phyloP scores from a whole-genome alignment of 2,888 invertebrate genomes.

The Phyto melanocephala region DNA sequence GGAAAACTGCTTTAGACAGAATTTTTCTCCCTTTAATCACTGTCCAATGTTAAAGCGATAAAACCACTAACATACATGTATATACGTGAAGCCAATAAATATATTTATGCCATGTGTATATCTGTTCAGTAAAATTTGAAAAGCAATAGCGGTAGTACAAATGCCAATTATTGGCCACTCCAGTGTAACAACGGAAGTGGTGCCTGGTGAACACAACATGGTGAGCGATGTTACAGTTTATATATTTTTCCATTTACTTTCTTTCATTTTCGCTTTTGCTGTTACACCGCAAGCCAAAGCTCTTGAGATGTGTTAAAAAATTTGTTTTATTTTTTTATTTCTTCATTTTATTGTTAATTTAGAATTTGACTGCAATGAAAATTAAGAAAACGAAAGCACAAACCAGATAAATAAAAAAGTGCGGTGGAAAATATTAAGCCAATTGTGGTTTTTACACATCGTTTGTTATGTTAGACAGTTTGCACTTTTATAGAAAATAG shows the following conservation, averaged over 20 bases:
- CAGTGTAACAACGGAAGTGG: slow-evolving; percentile 66
- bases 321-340: slow-evolving; percentile 1
- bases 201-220: slow-evolving; percentile 63
- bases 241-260: neutral
- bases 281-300: slow-evolving; percentile 48
- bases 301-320: slow-evolving; percentile 56
- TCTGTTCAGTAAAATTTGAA: neutral
- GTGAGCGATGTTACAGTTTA: slow-evolving; percentile 30
- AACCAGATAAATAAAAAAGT: slow-evolving; percentile 15
- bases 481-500: neutral
- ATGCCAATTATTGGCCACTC: slow-evolving; percentile 66
- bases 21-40: slow-evolving; percentile 3
- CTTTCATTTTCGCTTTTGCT: slow-evolving; percentile 36
- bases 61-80: slow-evolving; percentile 53
- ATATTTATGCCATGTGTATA: neutral
- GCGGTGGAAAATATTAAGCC: slow-evolving; percentile 59
- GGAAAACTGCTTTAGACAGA: too few relatives aligned
- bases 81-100: slow-evolving; percentile 45
- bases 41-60: slow-evolving; percentile 36
- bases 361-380: slow-evolving; percentile 65
- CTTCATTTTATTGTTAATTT: slow-evolving; percentile 55
- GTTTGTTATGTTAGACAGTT: slow-evolving; percentile 71
- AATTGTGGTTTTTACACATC: slow-evolving; percentile 75
- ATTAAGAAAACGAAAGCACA: slow-evolving; percentile 45
- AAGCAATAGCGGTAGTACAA: slow-evolving; percentile 60